Percentiles rank a stretch among this genome's conserved stretches.
phyloP scores from a whole-genome alignment of 92 coral and sea anemone species.

The Bergia puertoricense region DNA sequence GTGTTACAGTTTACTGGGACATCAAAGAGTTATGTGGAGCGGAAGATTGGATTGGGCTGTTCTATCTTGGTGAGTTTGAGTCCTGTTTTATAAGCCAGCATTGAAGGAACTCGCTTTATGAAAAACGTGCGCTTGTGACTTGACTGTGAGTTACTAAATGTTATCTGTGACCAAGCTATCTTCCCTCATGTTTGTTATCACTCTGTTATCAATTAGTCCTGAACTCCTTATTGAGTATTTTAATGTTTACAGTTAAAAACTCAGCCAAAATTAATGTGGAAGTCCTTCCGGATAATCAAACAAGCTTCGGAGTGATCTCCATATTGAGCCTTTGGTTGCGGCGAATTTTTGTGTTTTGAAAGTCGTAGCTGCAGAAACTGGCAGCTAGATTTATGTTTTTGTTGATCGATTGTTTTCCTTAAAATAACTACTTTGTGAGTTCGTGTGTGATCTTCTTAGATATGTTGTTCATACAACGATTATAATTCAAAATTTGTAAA shows the following conservation, averaged over 20 bases:
- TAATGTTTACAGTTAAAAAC: conserved; percentile 29
- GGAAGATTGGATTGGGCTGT: conserved; percentile 97
- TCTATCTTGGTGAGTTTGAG: conserved; percentile 82
- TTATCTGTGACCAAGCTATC: conserved; percentile 12
- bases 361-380: conserved; percentile 1
- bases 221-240: conserved; percentile 18
- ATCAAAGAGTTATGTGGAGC: conserved; percentile 88
- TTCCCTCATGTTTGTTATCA: conserved; percentile 8
- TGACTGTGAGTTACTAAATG: not conserved
- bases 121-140: no score
- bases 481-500: not conserved
- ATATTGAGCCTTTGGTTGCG: not conserved
- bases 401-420: conserved; percentile 1
- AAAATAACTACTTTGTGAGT: not conserved
- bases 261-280: not conserved
- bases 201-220: not conserved
- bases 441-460: conserved; percentile 4
- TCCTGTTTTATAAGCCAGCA: not conserved
- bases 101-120: not conserved
- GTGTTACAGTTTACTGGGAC: conserved; percentile 96
- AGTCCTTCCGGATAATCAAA: conserved; percentile 4
- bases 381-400: not conserved
- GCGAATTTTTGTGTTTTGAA: not conserved
- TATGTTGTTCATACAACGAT: conserved; percentile 14
- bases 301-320: not conserved